Conservation (phyloP, 2,113 vertebrate species). For the Ophthalmolycus amberensis region DNA sequence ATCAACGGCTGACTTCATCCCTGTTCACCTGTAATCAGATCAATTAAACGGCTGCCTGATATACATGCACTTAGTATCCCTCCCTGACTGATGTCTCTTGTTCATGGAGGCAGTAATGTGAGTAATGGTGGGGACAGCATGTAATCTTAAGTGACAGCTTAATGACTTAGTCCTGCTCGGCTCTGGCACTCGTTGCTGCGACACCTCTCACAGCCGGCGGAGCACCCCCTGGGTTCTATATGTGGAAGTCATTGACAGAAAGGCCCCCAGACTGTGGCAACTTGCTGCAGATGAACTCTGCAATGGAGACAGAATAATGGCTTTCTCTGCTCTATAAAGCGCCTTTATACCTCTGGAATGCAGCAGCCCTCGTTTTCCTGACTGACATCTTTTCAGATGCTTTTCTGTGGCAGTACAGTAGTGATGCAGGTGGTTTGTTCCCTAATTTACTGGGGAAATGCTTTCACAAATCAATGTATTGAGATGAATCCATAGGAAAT, state of each 20-base stretch:
- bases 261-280: conserved; percentile 57
- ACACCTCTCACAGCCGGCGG: conserved; percentile 62
- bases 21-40: conserved; percentile 60
- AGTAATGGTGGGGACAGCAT: conserved; percentile 75
- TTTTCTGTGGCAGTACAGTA: conserved; percentile 18
- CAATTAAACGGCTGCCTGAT: conserved; percentile 57
- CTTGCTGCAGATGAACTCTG: conserved; percentile 67
- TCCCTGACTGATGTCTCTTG: conserved; percentile 64
- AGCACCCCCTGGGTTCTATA: conserved; percentile 73
- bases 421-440: conserved; percentile 44
- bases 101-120: conserved; percentile 73
- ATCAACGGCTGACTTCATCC: conserved; percentile 38
- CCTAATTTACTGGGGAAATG: neutral
- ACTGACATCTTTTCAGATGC: conserved; percentile 56
- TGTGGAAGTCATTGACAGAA: conserved; percentile 75
- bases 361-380: conserved; percentile 38
- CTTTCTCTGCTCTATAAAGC: conserved; percentile 53
- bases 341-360: conserved; percentile 68
- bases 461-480: neutral
- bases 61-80: conserved; percentile 53
- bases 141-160: conserved; percentile 82
- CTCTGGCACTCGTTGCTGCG: conserved; percentile 58
- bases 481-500: neutral
- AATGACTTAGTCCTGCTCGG: conserved; percentile 76
- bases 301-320: conserved; percentile 58